Percentiles rank a stretch among this genome's conserved stretches.
These are phyloP conservation scores for Trissolcus japonicus DNA, from an alignment of 2,888 invertebrate species.

Conservation along the genomic window DNA sequence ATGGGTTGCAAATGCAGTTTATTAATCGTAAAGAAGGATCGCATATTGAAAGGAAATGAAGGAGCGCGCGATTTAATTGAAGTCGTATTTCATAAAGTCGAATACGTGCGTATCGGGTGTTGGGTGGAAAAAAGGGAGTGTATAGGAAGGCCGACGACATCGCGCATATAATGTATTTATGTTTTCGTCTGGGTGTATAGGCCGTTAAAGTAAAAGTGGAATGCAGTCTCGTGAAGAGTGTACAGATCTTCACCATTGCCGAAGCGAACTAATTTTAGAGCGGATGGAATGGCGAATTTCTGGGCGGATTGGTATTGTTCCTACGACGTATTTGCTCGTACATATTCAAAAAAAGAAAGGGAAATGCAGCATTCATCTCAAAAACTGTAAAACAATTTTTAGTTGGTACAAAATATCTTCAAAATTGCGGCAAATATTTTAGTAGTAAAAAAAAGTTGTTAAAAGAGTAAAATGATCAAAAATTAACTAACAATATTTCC, in stretches of 20 bases:
- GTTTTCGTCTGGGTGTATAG: conserved; percentile 50
- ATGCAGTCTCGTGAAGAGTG: conserved; percentile 46
- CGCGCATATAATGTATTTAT: conserved; percentile 49
- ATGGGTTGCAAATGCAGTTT: conserved; percentile 34
- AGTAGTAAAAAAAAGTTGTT: no score
- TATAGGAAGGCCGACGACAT: conserved; percentile 39
- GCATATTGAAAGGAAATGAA: conserved; percentile 10
- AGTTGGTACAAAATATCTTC: no score
- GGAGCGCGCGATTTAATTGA: conserved; percentile 36
- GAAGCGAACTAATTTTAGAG: conserved; percentile 49
- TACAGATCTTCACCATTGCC: conserved; percentile 43
- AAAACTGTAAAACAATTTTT: background rate
- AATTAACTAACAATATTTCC: no score
- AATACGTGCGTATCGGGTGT: conserved; percentile 39
- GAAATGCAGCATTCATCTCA: background rate
- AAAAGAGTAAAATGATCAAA: background rate
- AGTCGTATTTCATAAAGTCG: conserved; percentile 48
- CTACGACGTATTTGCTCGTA: background rate
- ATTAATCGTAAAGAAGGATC: conserved; percentile 36
- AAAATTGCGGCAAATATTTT: no score
- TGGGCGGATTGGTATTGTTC: conserved; percentile 40
- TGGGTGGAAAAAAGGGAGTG: conserved; percentile 13
- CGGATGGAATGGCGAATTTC: conserved; percentile 35
- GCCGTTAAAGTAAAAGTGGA: conserved; percentile 52
- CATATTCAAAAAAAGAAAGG: background rate